A percentile compares a stretch with the other conserved stretches of the same genome.
These are phyloP conservation scores for Pangasius macronema DNA, from an alignment of 2,797 vertebrate species.

Conservation along the genomic window DNA sequence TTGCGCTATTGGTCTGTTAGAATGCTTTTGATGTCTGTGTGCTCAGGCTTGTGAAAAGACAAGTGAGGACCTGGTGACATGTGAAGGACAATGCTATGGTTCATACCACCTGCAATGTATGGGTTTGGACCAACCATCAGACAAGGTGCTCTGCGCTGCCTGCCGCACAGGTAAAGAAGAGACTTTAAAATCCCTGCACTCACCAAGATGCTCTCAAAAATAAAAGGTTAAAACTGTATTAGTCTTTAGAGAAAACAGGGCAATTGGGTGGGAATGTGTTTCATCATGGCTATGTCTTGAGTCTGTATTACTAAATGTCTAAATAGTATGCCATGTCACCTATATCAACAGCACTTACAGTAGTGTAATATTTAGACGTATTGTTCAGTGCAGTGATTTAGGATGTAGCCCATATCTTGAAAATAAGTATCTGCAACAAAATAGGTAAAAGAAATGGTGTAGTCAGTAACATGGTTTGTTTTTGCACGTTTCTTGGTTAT, in stretches of 20 bases:
- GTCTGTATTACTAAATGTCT: not conserved
- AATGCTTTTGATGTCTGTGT: conserved; percentile 25
- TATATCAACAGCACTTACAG: not conserved
- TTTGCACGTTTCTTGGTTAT: not conserved
- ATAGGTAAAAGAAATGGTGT: not conserved
- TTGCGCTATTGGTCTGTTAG: not conserved
- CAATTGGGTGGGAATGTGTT: not conserved
- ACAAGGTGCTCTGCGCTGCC: conserved; percentile 85
- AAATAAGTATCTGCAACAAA: too few relatives aligned
- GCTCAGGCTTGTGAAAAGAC: conserved; percentile 87
- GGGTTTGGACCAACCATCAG: conserved; percentile 76
- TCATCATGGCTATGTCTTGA: not conserved
- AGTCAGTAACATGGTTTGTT: not conserved
- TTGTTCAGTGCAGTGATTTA: not conserved
- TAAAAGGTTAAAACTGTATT: not conserved
- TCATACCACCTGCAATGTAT: conserved; percentile 91
- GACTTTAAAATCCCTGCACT: not conserved
- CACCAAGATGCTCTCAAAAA: not conserved
- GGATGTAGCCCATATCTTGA: not conserved
- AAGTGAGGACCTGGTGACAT: conserved; percentile 84
- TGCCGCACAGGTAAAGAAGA: conserved; percentile 85
- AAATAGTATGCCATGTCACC: not conserved
- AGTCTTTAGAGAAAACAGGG: not conserved
- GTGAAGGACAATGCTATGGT: conserved; percentile 91
- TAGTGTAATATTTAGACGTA: not conserved